phyloP scores from a whole-genome alignment of 2,888 invertebrate species.

The Troides oblongomaculatus region DNA sequence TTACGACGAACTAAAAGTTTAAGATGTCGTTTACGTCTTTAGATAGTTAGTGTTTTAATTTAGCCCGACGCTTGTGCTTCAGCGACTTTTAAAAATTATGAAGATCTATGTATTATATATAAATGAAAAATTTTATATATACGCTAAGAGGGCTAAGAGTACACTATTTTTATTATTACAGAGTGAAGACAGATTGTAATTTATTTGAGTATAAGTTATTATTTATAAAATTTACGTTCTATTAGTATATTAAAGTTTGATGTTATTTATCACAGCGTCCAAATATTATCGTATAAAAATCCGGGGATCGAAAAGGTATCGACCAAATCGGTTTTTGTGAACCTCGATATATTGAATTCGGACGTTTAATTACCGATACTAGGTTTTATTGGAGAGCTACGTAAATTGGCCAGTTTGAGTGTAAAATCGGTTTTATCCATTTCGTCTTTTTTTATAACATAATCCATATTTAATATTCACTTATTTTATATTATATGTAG shows the following conservation, averaged over 20 bases:
- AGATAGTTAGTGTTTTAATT: too few relatives aligned
- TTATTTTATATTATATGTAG: background rate
- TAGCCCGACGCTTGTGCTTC: too few relatives aligned
- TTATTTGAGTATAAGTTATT: background rate
- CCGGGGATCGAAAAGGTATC: background rate
- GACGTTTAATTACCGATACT: background rate
- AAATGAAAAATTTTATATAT: too few relatives aligned
- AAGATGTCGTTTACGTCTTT: too few relatives aligned
- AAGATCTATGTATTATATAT: too few relatives aligned
- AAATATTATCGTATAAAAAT: background rate
- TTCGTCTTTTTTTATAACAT: background rate
- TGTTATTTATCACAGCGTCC: background rate
- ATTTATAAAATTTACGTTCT: background rate
- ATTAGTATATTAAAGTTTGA: background rate
- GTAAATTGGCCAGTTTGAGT: background rate
- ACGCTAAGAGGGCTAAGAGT: too few relatives aligned
- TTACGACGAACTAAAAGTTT: too few relatives aligned
- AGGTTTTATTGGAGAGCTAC: background rate
- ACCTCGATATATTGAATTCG: background rate
- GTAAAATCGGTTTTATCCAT: background rate
- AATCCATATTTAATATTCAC: background rate
- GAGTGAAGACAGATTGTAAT: background rate
- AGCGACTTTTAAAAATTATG: too few relatives aligned
- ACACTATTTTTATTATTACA: background rate
- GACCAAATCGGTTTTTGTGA: background rate